phyloP scores from a whole-genome alignment of 2,113 vertebrate species.

The Pagrus major region DNA sequence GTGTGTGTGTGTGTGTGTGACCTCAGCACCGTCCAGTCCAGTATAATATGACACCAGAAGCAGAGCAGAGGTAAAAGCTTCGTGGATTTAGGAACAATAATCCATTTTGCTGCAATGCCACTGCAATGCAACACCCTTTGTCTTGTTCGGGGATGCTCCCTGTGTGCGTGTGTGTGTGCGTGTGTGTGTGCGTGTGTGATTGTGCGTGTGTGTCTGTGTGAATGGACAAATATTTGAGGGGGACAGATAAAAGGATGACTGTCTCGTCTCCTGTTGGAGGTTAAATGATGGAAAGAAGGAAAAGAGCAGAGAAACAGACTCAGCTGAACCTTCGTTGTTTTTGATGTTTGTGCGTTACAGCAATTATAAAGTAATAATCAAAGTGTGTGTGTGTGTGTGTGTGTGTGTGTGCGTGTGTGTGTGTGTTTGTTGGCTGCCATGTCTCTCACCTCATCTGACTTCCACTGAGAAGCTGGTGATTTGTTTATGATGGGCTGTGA shows the following conservation, averaged over 20 bases:
- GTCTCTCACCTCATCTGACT: slow-evolving; percentile 21
- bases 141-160: slow-evolving; percentile 54
- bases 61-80: slow-evolving; percentile 48
- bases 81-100: slow-evolving; percentile 65
- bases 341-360: slow-evolving; percentile 6
- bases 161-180: background rate
- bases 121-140: slow-evolving; percentile 81
- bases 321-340: slow-evolving; percentile 13
- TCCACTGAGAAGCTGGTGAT: background rate
- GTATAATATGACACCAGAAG: slow-evolving; percentile 48
- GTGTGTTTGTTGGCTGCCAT: too few relatives aligned
- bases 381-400: slow-evolving; percentile 6
- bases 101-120: slow-evolving; percentile 79
- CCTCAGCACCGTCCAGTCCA: slow-evolving; percentile 1
- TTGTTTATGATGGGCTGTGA: slow-evolving; percentile 1
- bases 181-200: slow-evolving; percentile 19
- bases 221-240: slow-evolving; percentile 42
- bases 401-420: background rate
- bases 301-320: background rate
- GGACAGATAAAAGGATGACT: slow-evolving; percentile 13
- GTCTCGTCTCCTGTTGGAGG: slow-evolving; percentile 35
- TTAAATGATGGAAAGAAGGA: slow-evolving; percentile 21
- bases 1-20: slow-evolving; percentile 23
- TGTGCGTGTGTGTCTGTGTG: slow-evolving; percentile 16
- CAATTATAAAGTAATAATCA: slow-evolving; percentile 14